phyloP scores from a whole-genome alignment of 2,797 vertebrate genomes.

The Peromyscus nudipes region DNA sequence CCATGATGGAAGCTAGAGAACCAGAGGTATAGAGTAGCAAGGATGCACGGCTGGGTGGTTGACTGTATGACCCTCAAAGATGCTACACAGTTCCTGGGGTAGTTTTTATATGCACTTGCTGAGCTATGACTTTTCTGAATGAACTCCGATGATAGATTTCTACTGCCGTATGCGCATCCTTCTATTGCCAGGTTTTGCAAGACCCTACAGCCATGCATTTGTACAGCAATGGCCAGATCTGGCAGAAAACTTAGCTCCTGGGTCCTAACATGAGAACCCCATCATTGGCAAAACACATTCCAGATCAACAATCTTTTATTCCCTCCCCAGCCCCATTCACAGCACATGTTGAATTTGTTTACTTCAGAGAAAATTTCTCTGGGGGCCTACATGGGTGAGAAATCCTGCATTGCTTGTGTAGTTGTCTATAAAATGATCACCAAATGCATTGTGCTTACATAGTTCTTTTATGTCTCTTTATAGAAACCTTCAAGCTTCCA shows the following conservation, averaged over 20 bases:
- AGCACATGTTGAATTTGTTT: not conserved
- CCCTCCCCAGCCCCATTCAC: not conserved
- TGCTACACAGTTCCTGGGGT: not conserved
- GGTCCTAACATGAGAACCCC: not conserved
- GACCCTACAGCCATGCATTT: not conserved
- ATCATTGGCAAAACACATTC: not conserved
- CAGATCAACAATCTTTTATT: not conserved
- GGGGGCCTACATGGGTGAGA: not conserved
- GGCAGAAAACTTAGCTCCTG: not conserved
- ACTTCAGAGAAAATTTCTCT: slow-evolving; percentile 25
- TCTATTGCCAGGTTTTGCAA: not conserved
- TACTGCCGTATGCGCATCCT: not conserved
- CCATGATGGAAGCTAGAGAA: not conserved
- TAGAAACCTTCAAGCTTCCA: not conserved
- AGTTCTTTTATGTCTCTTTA: not conserved
- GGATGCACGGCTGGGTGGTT: not conserved
- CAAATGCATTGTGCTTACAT: slow-evolving; percentile 28
- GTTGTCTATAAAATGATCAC: slow-evolving; percentile 13
- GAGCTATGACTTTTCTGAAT: not conserved
- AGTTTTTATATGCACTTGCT: not conserved
- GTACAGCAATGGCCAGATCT: not conserved
- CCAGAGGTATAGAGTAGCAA: not conserved
- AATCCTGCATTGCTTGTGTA: not conserved
- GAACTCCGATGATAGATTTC: not conserved
- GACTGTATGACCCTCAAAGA: too few relatives aligned